These are phyloP conservation scores for Fissipunctia ypsillon DNA, from an alignment of 2,888 invertebrate genomes.

Conservation along the genomic window DNA sequence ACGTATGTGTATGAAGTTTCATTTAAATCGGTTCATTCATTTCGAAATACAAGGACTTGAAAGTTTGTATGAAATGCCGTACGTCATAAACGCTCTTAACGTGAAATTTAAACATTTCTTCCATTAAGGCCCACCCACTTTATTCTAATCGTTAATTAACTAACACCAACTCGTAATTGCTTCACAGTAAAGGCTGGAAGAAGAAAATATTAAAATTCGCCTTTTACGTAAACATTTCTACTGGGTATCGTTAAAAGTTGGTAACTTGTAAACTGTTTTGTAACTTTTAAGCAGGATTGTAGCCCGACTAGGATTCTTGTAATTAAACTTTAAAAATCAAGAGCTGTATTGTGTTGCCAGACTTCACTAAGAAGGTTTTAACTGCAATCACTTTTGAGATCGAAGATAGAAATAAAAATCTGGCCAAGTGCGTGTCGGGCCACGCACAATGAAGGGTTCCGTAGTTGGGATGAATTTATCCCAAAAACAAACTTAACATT, in stretches of 20 bases:
- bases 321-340: slow-evolving; percentile 37
- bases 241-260: slow-evolving; percentile 60
- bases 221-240: slow-evolving; percentile 44
- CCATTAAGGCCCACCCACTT: slow-evolving; percentile 61
- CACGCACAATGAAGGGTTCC: too few relatives aligned
- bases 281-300: slow-evolving; percentile 33
- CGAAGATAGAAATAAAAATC: slow-evolving; percentile 66
- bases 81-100: too few relatives aligned
- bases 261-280: slow-evolving; percentile 46
- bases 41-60: too few relatives aligned
- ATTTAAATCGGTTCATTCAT: too few relatives aligned
- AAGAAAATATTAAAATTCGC: slow-evolving; percentile 31
- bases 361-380: slow-evolving; percentile 46
- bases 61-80: too few relatives aligned
- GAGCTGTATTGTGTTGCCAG: slow-evolving; percentile 28
- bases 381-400: slow-evolving; percentile 71
- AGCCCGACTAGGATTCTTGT: slow-evolving; percentile 18
- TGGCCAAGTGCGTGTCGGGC: too few relatives aligned
- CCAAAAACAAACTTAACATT: too few relatives aligned
- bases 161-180: slow-evolving; percentile 40
- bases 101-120: slow-evolving; percentile 76
- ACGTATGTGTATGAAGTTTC: too few relatives aligned
- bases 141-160: slow-evolving; percentile 59
- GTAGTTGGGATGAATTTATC: too few relatives aligned
- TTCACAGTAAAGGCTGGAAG: slow-evolving; percentile 26